Base-by-base conservation (phyloP, 2,113 vertebrate genomes). In the Hucho hucho region DNA sequence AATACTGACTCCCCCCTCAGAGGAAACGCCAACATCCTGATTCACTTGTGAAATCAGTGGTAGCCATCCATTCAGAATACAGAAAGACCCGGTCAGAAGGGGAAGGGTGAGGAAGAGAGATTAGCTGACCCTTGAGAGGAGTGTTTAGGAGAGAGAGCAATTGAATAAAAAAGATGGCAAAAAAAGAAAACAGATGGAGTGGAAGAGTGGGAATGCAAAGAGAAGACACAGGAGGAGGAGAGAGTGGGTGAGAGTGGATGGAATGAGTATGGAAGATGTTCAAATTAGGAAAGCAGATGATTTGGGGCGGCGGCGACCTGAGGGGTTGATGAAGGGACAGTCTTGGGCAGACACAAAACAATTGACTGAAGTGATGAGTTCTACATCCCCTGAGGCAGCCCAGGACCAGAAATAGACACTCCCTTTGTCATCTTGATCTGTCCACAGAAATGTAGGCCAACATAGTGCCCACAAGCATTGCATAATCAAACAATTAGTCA, bases 31-130 rank as follows among this genome's bases (percentile, higher is more conserved):
- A 43, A 37, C 65, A 37, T 37, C 29, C 65, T 72, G 70, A 71
- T 79, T 64, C 72, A n/a, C 25, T 26, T 58, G 72, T 72, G 70
- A 75, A 70, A 77, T 71, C 78, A 75, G 78, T 69, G 70, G 47
- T 73, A 78, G 76, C 69, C 75, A 74, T 78, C 69, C 25, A 46
- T 46, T 49, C 64, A 28, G 11, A 14, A 29, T 29, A 74, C 56
- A 69, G 63, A 70, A 43, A 43, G 74, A 81, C 49, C 59, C 70
- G 24, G 64, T 25, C 24, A 43, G 64, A 69, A 61, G 71, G 74
- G 4, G 18, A 43, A 14, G 68, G 56, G 70, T 28, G 53, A 72
- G 25, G 59, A 75, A 70, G 73, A 79, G 69, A 11, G 73, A 75
- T 32, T 59, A 76, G 67, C 4, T 56, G 53, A 56, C 13, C 5